These are phyloP conservation scores for Fringilla coelebs DNA, from an alignment of 2,797 vertebrate species.

Conservation along the genomic window DNA sequence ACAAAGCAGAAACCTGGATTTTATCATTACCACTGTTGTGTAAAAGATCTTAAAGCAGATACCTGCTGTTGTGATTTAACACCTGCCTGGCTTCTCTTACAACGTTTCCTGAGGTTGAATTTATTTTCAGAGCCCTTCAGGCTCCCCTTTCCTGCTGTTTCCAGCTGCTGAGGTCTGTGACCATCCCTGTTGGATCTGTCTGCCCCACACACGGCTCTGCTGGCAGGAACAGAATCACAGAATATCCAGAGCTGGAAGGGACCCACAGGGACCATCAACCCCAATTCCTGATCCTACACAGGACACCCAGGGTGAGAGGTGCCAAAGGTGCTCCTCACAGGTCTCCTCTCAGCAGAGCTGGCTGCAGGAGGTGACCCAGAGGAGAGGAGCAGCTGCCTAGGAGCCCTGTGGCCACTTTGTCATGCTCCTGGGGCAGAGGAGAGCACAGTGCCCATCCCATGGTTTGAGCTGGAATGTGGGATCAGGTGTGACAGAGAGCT, in stretches of 20 bases:
- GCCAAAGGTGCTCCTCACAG: not conserved
- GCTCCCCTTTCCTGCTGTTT: not conserved
- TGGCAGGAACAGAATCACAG: not conserved
- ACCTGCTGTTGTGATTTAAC: not conserved
- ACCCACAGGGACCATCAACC: not conserved
- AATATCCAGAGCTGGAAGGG: not conserved
- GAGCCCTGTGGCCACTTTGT: not conserved
- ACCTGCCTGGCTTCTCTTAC: not conserved
- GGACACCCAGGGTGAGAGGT: not conserved
- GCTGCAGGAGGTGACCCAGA: not conserved
- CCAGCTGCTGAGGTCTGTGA: not conserved
- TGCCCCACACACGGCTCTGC: not conserved
- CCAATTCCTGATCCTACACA: not conserved
- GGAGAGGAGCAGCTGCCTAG: not conserved
- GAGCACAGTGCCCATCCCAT: accelerated
- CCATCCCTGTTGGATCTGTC: not conserved
- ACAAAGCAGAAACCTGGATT: not conserved
- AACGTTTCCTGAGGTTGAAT: not conserved
- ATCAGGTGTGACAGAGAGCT: accelerated
- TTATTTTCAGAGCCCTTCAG: not conserved
- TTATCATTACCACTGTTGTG: not conserved
- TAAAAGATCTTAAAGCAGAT: not conserved
- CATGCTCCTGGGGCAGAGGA: not conserved
- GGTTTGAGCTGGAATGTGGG: no score
- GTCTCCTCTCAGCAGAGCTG: not conserved